Conservation (phyloP, 2,113 vertebrate genomes). For the Pomatostomus ruficeps region DNA sequence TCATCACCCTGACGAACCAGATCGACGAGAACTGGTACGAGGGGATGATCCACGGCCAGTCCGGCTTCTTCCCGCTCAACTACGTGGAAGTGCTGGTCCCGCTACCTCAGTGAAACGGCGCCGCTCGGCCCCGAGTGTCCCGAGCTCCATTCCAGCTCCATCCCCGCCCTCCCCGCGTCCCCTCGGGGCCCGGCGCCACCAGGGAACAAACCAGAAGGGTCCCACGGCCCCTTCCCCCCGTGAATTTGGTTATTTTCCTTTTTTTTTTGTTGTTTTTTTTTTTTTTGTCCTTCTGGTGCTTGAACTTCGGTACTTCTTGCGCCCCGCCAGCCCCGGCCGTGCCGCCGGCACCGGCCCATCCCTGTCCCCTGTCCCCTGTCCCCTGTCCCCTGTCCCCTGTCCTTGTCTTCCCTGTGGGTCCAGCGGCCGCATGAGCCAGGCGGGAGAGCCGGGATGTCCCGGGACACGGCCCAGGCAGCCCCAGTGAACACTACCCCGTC, state of each 20-base stretch:
- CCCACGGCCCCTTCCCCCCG: not conserved
- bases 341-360: no score
- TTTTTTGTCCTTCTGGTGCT: not conserved
- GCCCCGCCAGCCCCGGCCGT: no score
- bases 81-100: conserved; percentile 95
- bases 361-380: no score
- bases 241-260: not conserved
- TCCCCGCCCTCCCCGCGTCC: not conserved
- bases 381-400: no score
- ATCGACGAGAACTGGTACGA: conserved; percentile 99
- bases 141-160: not conserved
- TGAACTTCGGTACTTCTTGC: not conserved
- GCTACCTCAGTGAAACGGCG: conserved; percentile 82
- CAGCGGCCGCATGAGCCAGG: no score
- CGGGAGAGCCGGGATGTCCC: no score
- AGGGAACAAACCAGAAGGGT: conserved; percentile 31
- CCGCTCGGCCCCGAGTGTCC: not conserved
- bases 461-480: no score
- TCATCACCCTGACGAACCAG: conserved; percentile 98
- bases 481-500: not conserved
- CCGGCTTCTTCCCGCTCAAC: conserved; percentile 97
- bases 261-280: no score
- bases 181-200: not conserved
- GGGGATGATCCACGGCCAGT: conserved; percentile 91
- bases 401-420: no score